These are phyloP conservation scores for Protonemura montana DNA, from an alignment of 2,888 invertebrate genomes.

Conservation along the genomic window DNA sequence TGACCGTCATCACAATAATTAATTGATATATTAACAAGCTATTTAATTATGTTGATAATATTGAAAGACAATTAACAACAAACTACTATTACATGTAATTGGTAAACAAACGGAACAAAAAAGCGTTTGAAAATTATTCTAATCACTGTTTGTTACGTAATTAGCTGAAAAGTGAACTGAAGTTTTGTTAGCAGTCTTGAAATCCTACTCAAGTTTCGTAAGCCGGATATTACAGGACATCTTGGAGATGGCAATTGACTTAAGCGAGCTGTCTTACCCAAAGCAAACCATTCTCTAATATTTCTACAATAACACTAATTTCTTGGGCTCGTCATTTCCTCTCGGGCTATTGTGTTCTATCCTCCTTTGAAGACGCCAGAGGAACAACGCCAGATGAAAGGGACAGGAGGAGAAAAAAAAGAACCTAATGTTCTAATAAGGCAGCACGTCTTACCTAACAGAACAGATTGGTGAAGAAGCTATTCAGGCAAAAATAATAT, in stretches of 20 bases:
- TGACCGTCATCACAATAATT: too few relatives aligned
- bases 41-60: too few relatives aligned
- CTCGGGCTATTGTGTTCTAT: slow-evolving; percentile 27
- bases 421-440: slow-evolving; percentile 8
- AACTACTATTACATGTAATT: too few relatives aligned
- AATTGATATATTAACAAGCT: too few relatives aligned
- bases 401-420: not conserved
- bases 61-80: too few relatives aligned
- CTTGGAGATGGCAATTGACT: not conserved
- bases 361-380: slow-evolving; percentile 20
- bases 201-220: not conserved
- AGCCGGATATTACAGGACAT: not conserved
- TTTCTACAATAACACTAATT: slow-evolving; percentile 39
- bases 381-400: slow-evolving; percentile 32
- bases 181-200: not conserved
- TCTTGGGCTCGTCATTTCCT: slow-evolving; percentile 27
- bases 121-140: too few relatives aligned
- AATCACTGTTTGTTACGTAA: too few relatives aligned
- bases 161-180: too few relatives aligned
- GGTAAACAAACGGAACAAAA: too few relatives aligned
- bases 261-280: not conserved
- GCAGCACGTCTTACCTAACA: slow-evolving; percentile 33
- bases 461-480: slow-evolving; percentile 30
- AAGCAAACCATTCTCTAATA: slow-evolving; percentile 22
- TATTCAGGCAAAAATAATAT: slow-evolving; percentile 22